These are phyloP conservation scores for Formicarius rufipectus DNA, from an alignment of 2,113 vertebrate genomes.

Conservation along the genomic window DNA sequence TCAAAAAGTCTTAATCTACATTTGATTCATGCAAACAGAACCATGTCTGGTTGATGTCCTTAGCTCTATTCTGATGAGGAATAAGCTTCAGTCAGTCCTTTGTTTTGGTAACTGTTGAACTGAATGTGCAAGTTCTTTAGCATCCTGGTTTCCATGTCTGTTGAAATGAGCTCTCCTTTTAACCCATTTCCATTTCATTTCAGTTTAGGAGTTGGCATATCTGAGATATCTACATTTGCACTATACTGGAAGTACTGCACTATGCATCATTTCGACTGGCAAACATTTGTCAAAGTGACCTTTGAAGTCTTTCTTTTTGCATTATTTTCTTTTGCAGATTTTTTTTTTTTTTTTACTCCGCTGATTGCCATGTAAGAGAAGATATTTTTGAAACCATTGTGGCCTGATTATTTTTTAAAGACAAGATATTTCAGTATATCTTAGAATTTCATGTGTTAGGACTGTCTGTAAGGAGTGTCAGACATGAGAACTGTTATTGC, in stretches of 20 bases:
- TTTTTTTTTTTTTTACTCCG: not conserved
- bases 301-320: not conserved
- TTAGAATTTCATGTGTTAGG: not conserved
- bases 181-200: not conserved
- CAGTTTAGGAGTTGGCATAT: not conserved
- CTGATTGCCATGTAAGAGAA: not conserved
- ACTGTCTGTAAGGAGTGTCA: not conserved
- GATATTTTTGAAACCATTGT: not conserved
- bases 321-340: not conserved
- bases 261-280: not conserved
- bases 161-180: not conserved
- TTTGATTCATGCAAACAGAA: not conserved
- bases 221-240: not conserved
- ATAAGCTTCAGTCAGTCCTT: not conserved
- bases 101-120: not conserved
- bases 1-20: not conserved
- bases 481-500: not conserved
- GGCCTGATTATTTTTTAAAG: not conserved
- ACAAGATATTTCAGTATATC: not conserved
- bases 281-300: constrained; percentile 6
- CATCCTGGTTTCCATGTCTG: not conserved
- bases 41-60: not conserved
- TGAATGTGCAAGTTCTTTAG: not conserved
- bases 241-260: not conserved
- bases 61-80: not conserved